These are phyloP conservation scores for Drosophila longiperda DNA, from an alignment of 2,888 invertebrate genomes.

Conservation along the genomic window DNA sequence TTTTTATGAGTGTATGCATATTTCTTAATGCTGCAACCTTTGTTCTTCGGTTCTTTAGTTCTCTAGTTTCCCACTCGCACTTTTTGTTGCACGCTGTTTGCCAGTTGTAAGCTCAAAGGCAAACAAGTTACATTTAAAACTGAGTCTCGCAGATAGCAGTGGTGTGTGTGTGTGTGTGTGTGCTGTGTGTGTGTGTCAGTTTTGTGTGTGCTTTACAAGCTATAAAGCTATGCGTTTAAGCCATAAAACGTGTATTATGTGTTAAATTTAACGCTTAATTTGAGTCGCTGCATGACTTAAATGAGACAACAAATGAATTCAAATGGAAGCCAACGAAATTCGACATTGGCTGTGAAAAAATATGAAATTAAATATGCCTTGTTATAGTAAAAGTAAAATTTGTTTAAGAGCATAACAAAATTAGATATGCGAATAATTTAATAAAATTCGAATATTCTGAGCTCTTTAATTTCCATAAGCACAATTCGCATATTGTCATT, in stretches of 20 bases:
- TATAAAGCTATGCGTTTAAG: constrained; percentile 51
- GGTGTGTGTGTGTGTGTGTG: not conserved
- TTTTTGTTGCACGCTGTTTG: constrained; percentile 59
- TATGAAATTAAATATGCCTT: constrained; percentile 10
- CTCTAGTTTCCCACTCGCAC: constrained; percentile 5
- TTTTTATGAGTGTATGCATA: not conserved
- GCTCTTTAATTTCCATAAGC: not conserved
- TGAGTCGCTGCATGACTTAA: constrained; percentile 40
- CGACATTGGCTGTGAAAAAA: not conserved
- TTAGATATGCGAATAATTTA: not conserved
- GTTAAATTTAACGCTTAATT: constrained; percentile 73
- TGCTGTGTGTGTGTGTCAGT: not conserved
- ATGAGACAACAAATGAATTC: constrained; percentile 39
- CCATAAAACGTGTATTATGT: constrained; percentile 72
- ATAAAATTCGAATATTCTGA: not conserved
- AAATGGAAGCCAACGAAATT: constrained; percentile 20
- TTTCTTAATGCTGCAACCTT: constrained; percentile 9
- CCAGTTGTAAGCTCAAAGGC: constrained; percentile 66
- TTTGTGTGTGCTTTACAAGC: constrained; percentile 38
- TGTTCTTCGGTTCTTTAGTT: constrained; percentile 11
- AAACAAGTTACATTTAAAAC: constrained; percentile 56
- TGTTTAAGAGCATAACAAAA: constrained; percentile 1
- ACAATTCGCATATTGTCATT: too few relatives aligned
- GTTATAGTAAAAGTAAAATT: not conserved
- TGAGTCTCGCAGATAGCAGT: constrained; percentile 26